A percentile compares a stretch with the other conserved stretches of the same genome.
Evolutionary conservation across 2,888 invertebrate species (phyloP).

Genomic region (Nomada fucata): DNA sequence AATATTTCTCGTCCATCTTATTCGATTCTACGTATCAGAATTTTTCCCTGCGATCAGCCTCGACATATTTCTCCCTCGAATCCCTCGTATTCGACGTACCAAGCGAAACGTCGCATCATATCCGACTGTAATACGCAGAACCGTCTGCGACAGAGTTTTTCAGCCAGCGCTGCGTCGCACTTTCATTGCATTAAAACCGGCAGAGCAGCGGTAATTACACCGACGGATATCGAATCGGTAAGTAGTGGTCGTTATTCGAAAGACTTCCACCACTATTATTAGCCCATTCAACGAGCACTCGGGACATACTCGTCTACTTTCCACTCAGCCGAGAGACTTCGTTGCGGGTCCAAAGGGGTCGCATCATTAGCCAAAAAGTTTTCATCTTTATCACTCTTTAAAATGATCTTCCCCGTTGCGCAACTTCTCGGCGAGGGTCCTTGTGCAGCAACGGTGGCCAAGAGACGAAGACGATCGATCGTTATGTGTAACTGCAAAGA

Average conservation of each 20-base stretch:
- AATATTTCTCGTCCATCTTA: too few species aligned
- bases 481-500: constrained; percentile 53
- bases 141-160: constrained; percentile 8
- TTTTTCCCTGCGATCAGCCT: too few species aligned
- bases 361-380: constrained; percentile 69
- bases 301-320: constrained; percentile 44
- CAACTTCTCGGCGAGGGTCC: constrained; percentile 58
- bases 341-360: constrained; percentile 31
- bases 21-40: too few species aligned
- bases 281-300: constrained; percentile 44
- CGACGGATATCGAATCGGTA: constrained; percentile 39
- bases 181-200: constrained; percentile 25
- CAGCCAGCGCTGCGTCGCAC: constrained; percentile 1
- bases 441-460: constrained; percentile 46
- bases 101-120: background rate
- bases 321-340: constrained; percentile 30
- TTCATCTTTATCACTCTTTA: constrained; percentile 67
- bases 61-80: too few species aligned
- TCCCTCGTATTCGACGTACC: too few species aligned
- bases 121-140: background rate
- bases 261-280: constrained; percentile 37
- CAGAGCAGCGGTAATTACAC: constrained; percentile 27
- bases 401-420: constrained; percentile 51
- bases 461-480: constrained; percentile 53
- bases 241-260: constrained; percentile 47